Base-by-base conservation (phyloP, 2,797 vertebrate species). In the Sylvia borin region DNA sequence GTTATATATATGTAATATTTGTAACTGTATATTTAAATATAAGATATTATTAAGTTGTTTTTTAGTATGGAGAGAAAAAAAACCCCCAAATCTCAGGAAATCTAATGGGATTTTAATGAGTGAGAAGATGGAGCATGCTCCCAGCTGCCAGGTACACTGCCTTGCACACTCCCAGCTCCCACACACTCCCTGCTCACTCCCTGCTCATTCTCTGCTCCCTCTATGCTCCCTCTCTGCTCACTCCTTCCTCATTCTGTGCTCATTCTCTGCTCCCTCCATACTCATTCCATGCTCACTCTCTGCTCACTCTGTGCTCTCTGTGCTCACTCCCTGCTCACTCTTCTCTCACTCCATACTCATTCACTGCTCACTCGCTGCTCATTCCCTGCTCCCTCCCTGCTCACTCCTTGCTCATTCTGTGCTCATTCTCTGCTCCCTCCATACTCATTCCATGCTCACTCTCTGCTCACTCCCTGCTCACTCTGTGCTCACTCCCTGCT, bases 201-300 rank as follows among this genome's bases (percentile, higher is more conserved):
- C 3, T n/a, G 4, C 53, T 32, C 19, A 54, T 11, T 22, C 9
- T 7, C 3, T 19, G 16, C 20, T 12, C 3, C 2, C 8, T 47
- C 22, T 15, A 0, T 29, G 19, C 18, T 45, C 38, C 4, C 10
- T 24, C 18, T 8, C 13, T 64, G 29, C 61, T 42, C 38, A 21
- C n/a, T 61, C 60, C 1, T 0, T 32, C 22, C 36, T 40, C 27
- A 11, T 29, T 24, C 50, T 2, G 4, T 42, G 4, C 62, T 65
- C 62, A 18, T 13, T 47, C 16, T 4, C 3, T 32, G 13, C 47
- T 32, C 31, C 16, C 13, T 55, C 8, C 1, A 0, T 32, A 7
- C 40, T 64, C 61, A 22, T 13, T 50, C 66, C 1, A 0, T 67
- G 4, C n/a, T 36, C 45, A 16, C 21, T 22, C n/a, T 4, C 0